These are phyloP conservation scores for Porites rus DNA, from an alignment of 92 coral and sea anemone species.

Conservation along the genomic window DNA sequence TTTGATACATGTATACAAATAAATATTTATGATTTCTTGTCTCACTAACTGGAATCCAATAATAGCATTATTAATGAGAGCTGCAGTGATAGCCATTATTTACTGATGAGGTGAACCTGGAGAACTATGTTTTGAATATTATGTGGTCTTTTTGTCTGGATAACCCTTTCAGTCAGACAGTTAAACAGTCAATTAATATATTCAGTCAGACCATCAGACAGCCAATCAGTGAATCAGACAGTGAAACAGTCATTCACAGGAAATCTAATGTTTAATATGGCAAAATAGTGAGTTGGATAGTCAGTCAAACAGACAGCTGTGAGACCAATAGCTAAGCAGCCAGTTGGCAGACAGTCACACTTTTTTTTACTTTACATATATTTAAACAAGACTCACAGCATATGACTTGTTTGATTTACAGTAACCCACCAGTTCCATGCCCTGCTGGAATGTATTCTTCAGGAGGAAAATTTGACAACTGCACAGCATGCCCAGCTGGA, in stretches of 20 bases:
- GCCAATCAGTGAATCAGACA: not conserved
- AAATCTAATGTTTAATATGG: not conserved
- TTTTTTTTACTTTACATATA: not conserved
- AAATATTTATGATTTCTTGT: no score
- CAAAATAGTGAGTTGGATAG: not conserved
- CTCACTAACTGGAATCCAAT: no score
- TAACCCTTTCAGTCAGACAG: not conserved
- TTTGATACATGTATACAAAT: no score
- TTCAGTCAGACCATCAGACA: not conserved
- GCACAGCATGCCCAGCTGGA: slow-evolving; percentile 98
- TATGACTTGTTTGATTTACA: slow-evolving; percentile 27
- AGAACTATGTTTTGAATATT: no score
- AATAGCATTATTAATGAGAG: no score
- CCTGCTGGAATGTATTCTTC: slow-evolving; percentile 93
- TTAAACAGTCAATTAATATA: no score
- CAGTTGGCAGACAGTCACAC: not conserved
- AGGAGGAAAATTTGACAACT: slow-evolving; percentile 92
- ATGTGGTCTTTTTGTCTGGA: no score
- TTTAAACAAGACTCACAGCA: not conserved
- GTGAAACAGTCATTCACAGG: not conserved
- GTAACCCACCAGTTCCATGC: slow-evolving; percentile 85
- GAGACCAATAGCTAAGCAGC: not conserved
- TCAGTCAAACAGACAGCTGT: not conserved
- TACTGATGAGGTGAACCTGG: no score
- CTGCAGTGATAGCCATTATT: no score